Evolutionary conservation across 1,140 invertebrate genomes (phyloP).

Genomic region (Zeugodacus cucurbitae): DNA sequence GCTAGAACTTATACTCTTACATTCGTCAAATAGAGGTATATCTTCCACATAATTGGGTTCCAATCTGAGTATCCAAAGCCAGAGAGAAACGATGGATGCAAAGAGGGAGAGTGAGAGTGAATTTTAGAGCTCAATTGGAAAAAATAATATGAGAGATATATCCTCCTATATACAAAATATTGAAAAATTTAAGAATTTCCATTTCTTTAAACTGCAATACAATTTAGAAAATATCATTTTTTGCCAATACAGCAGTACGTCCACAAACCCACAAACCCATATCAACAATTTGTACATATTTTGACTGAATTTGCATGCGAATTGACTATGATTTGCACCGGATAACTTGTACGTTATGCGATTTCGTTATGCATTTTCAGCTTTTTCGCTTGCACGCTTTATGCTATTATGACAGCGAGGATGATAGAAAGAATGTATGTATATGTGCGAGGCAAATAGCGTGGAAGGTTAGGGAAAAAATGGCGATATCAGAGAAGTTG

Average conservation of each 20-base stretch:
- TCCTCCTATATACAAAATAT: too few relatives aligned
- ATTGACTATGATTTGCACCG: conserved; percentile 33
- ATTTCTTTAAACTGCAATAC: background rate
- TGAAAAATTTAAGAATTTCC: background rate
- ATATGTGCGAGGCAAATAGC: background rate
- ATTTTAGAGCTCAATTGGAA: too few relatives aligned
- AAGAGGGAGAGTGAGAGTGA: too few relatives aligned
- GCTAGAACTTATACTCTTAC: too few relatives aligned
- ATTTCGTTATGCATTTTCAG: conserved; percentile 33
- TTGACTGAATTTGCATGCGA: background rate
- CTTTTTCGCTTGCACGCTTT: background rate
- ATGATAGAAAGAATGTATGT: background rate
- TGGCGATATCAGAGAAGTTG: background rate
- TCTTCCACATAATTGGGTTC: too few relatives aligned
- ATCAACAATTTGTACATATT: background rate
- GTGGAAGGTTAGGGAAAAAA: background rate
- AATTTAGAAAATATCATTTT: background rate
- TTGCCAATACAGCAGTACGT: background rate
- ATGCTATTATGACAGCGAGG: background rate
- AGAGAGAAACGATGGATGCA: too few relatives aligned
- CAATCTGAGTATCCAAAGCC: too few relatives aligned
- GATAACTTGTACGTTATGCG: conserved; percentile 8
- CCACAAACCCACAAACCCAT: background rate
- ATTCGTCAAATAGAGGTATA: too few relatives aligned
- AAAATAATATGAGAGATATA: too few relatives aligned